Conservation (phyloP, 2,888 invertebrate species). For the Dolichomitus sp. region DNA sequence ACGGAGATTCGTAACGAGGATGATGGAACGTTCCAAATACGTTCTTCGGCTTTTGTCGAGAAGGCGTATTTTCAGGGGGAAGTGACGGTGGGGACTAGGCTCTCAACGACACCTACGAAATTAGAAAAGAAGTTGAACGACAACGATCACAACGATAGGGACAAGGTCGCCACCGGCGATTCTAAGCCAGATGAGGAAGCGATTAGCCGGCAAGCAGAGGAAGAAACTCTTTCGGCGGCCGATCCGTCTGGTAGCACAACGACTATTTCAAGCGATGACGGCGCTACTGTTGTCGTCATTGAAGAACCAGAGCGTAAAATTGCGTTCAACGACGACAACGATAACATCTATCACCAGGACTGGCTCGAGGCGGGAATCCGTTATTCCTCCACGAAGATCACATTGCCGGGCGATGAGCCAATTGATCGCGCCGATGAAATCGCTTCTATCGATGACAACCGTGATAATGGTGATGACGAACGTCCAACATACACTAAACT, state of each 20-base stretch:
- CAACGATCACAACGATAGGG: conserved; percentile 13
- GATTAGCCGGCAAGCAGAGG: background rate
- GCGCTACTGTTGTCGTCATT: conserved; percentile 81
- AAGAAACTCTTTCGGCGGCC: background rate
- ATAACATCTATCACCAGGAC: conserved; percentile 83
- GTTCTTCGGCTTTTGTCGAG: conserved; percentile 20
- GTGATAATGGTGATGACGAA: conserved; percentile 62
- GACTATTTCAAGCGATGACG: conserved; percentile 76
- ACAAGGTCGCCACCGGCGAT: conserved; percentile 31
- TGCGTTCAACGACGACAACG: conserved; percentile 74
- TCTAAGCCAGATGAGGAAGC: conserved; percentile 28
- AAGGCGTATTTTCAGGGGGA: background rate
- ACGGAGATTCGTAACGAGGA: conserved; percentile 14
- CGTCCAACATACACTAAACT: conserved; percentile 73
- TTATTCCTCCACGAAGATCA: conserved; percentile 84
- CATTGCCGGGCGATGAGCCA: conserved; percentile 78
- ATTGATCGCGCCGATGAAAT: conserved; percentile 76
- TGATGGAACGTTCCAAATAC: conserved; percentile 3
- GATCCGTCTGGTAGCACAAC: conserved; percentile 43
- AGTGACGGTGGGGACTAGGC: background rate
- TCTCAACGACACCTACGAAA: conserved; percentile 30
- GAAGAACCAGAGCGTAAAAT: conserved; percentile 79
- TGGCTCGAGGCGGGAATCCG: conserved; percentile 83
- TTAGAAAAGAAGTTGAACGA: conserved; percentile 18
- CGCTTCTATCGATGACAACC: conserved; percentile 64